Evolutionary conservation across 2,888 invertebrate species (phyloP).

Genomic region (Brachycybe producta): DNA sequence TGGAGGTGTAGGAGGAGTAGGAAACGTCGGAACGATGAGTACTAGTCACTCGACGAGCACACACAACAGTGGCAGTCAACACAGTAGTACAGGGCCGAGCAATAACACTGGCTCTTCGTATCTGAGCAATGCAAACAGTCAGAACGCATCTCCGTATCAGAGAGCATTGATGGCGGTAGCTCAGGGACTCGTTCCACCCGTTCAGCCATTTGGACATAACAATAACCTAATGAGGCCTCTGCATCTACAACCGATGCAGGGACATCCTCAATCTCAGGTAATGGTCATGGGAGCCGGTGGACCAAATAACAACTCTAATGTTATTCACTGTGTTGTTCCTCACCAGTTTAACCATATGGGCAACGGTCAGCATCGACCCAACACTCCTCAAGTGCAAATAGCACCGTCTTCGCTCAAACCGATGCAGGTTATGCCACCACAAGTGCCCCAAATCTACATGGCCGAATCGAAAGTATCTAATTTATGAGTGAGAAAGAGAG

Average conservation of each 20-base stretch:
- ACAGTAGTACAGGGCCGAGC: conserved; percentile 40
- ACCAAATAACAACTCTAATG: conserved; percentile 6
- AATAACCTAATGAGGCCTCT: conserved; percentile 9
- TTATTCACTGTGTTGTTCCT: conserved; percentile 5
- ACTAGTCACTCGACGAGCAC: conserved; percentile 20
- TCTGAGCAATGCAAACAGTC: conserved; percentile 24
- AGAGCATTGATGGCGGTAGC: conserved; percentile 16
- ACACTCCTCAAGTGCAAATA: conserved; percentile 2
- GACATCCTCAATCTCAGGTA: conserved; percentile 5
- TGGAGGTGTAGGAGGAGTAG: background rate
- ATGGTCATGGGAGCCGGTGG: conserved; percentile 8
- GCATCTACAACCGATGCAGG: conserved; percentile 3
- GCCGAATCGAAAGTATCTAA: conserved; percentile 12
- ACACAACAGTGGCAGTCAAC: conserved; percentile 28
- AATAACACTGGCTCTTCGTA: conserved; percentile 41
- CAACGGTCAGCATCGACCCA: background rate
- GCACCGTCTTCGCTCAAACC: background rate
- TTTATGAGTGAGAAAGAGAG: conserved; percentile 1
- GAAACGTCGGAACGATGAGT: conserved; percentile 13
- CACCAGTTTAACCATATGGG: background rate
- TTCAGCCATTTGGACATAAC: background rate
- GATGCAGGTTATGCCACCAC: background rate
- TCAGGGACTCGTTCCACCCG: conserved; percentile 9
- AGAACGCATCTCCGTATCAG: conserved; percentile 12
- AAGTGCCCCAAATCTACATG: background rate